Evolutionary conservation across 2,888 invertebrate genomes (phyloP).

Genomic region (Enoplolaimus lenunculus): DNA sequence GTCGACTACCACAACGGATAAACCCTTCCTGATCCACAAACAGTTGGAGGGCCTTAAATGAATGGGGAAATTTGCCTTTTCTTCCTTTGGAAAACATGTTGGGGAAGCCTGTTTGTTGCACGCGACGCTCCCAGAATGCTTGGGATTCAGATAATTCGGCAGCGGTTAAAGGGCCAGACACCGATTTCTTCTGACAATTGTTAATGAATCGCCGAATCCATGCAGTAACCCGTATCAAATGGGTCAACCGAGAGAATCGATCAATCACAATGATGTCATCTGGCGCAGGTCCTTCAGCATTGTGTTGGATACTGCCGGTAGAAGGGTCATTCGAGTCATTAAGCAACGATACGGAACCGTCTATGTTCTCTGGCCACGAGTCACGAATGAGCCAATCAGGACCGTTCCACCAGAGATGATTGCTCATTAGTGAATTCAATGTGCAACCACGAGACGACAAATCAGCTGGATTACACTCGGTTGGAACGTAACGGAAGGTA

Average conservation of each 20-base stretch:
- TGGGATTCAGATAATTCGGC: neutral
- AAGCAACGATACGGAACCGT: neutral
- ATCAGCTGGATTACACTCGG: constrained; percentile 29
- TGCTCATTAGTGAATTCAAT: constrained; percentile 21
- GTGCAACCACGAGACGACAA: constrained; percentile 26
- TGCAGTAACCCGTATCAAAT: neutral
- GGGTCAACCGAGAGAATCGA: neutral
- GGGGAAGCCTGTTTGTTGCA: neutral
- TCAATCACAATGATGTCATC: neutral
- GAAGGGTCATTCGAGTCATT: neutral
- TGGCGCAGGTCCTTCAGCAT: neutral
- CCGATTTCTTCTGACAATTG: neutral
- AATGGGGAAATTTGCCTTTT: neutral
- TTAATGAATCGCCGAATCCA: constrained; percentile 8
- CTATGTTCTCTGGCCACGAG: neutral
- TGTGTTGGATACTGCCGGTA: neutral
- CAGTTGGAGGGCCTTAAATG: neutral
- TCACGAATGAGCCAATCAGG: constrained; percentile 26
- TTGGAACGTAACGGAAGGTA: constrained; percentile 27
- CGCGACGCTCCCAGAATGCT: neutral
- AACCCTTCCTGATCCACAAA: constrained; percentile 1
- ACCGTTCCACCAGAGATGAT: constrained; percentile 27
- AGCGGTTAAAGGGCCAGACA: neutral
- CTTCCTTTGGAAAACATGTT: neutral
- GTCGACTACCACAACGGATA: constrained; percentile 7